Percentiles rank a stretch among this genome's conserved stretches.
Conservation (phyloP, 2,113 vertebrate species). For the Pluvianellus socialis region DNA sequence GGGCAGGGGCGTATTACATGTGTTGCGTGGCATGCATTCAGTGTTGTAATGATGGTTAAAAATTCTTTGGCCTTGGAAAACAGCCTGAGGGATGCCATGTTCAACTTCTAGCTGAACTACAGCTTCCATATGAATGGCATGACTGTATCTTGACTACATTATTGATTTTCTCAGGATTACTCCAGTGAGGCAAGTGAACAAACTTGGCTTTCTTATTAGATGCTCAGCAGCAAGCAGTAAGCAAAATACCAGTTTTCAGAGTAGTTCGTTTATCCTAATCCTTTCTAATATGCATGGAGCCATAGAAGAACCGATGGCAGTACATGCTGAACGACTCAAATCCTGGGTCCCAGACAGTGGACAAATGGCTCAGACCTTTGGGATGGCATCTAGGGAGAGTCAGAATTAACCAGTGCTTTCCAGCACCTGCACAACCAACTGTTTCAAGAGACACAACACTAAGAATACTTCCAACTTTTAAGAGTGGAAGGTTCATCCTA, state of each 20-base stretch:
- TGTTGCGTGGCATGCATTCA: slow-evolving; percentile 11
- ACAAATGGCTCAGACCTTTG: neutral
- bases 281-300: neutral
- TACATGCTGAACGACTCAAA: neutral
- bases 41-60: slow-evolving; percentile 12
- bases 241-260: neutral
- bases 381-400: neutral
- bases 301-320: neutral
- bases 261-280: neutral
- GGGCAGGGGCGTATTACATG: neutral
- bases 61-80: slow-evolving; percentile 40
- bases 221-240: neutral
- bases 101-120: neutral
- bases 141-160: neutral
- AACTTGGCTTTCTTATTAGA: neutral
- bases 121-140: neutral
- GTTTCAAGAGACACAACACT: neutral
- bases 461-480: neutral
- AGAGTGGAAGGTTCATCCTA: neutral
- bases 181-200: neutral
- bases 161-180: slow-evolving; percentile 8
- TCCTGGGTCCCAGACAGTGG: neutral
- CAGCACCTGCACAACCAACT: neutral
- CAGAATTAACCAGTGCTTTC: neutral
- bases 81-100: slow-evolving; percentile 6